Evolutionary conservation across 2,797 vertebrate genomes (phyloP), one percentile per base, ranked within the genome.

Genomic region (Loriculus beryllinus): DNA sequence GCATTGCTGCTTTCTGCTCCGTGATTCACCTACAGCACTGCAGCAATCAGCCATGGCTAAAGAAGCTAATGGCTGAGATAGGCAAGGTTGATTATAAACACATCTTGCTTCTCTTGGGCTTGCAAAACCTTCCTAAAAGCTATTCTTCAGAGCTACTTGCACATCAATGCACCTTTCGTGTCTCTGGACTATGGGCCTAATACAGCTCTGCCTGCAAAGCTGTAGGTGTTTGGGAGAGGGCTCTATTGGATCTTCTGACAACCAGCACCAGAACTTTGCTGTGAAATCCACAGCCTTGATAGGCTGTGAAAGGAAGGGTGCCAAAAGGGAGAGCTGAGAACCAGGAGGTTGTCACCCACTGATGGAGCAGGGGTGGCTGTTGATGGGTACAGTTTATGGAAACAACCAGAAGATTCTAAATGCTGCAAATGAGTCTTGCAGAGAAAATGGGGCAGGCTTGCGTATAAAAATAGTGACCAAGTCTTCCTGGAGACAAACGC

Each of bases 381-480:
- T 83, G 77, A 69, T 83, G 56, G 72, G 90, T 72, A 68, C 62
- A 12, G 11, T 81, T 86, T 69, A 79, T 33, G 52, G 63, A 87
- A 88, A 88, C 35, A 87, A 60, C 83, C 2, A 17, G 69, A 69
- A 57, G 31, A 88, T 76, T 86, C 76, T 59, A 92, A 90, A 63
- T 63, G 47, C 49, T 69, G 80, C 65, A 90, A 91, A 49, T 21
- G 29, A 95, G 51, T 39, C 86, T 92, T 57, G 62, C 33, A 86
- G 76, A 91, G 79, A 94, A 96, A 95, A 76, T 18, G 5, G 82
- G 84, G 54, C 82, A 93, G 81, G 79, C 69, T 93, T 79, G 67
- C 70, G 18, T 31, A 62, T 74, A 96, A 95, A 95, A 95, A 96
- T 76, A 95, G 69, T 91, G 79, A 89, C 84, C 86, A 78, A 95